Percentiles rank a stretch among this genome's conserved stretches.
Conservation (phyloP, 2,797 vertebrate species). For the Pempheris klunzingeri region DNA sequence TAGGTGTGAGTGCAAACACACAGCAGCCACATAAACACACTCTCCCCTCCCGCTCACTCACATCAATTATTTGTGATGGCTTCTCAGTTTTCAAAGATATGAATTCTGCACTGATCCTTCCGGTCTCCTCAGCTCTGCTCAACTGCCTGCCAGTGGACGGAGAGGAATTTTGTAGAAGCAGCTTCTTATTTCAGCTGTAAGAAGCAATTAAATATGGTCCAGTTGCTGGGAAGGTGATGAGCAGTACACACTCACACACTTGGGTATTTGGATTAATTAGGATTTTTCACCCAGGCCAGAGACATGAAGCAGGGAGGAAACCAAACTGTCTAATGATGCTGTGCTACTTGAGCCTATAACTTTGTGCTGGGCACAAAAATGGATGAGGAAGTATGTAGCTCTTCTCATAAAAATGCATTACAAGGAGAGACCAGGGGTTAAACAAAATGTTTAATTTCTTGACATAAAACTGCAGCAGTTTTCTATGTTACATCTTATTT, state of each 20-base stretch:
- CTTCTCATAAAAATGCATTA: no score
- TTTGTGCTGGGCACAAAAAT: no score
- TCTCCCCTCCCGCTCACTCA: conserved; percentile 9
- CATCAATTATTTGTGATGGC: conserved; percentile 60
- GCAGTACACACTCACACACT: neutral
- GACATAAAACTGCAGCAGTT: no score
- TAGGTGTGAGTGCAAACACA: conserved; percentile 23
- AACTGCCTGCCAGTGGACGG: neutral
- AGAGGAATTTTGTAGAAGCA: conserved; percentile 32
- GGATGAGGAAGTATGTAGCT: no score
- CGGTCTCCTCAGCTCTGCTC: neutral
- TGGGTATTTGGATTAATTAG: conserved; percentile 15
- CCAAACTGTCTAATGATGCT: no score
- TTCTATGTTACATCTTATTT: no score
- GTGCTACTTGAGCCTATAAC: no score
- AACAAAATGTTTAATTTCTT: no score
- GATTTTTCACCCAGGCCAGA: conserved; percentile 56
- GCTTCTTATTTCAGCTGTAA: conserved; percentile 49
- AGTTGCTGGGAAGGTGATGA: conserved; percentile 32
- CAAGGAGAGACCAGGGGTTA: no score
- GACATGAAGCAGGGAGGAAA: neutral
- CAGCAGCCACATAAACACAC: conserved; percentile 28
- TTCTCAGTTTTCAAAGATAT: conserved; percentile 50
- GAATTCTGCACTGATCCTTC: conserved; percentile 50
- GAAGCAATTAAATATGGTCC: conserved; percentile 70